phyloP scores from a whole-genome alignment of 2,888 invertebrate genomes.

The Deilephila porcellus region DNA sequence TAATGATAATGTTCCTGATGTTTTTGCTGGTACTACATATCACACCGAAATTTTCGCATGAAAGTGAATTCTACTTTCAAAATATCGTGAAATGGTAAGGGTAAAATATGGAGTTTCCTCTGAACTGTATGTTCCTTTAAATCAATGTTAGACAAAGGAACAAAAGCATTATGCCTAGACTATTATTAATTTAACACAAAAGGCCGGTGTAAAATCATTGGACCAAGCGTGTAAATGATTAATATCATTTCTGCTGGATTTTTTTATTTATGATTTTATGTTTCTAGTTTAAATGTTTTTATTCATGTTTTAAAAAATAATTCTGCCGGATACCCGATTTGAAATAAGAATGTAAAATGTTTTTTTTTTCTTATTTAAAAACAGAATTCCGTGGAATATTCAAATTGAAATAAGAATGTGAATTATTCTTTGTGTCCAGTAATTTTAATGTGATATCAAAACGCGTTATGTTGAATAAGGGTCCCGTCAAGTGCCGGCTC shows the following conservation, averaged over 20 bases:
- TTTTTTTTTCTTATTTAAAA: not conserved
- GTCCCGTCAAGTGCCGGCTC: slow-evolving; percentile 17
- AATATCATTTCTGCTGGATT: not conserved
- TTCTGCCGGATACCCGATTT: not conserved
- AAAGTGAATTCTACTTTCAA: not conserved
- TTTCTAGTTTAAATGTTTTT: not conserved
- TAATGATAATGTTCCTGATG: slow-evolving; percentile 8
- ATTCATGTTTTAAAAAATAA: not conserved
- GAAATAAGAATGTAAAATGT: not conserved
- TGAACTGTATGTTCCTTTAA: not conserved
- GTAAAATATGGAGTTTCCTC: not conserved
- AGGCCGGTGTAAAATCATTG: not conserved
- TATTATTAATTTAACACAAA: slow-evolving; percentile 1
- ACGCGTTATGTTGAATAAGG: slow-evolving; percentile 14
- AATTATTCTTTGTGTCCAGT: not conserved
- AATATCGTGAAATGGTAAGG: not conserved
- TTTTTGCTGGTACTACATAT: not conserved
- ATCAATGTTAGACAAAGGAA: slow-evolving; percentile 6
- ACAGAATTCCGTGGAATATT: not conserved
- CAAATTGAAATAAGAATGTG: not conserved
- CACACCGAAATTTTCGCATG: not conserved
- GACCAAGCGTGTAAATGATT: not conserved
- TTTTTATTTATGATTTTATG: not conserved
- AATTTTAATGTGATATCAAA: slow-evolving; percentile 15
- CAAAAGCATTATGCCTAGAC: not conserved